These are phyloP conservation scores for Austrofundulus limnaeus DNA, from an alignment of 2,113 vertebrate species.

Conservation along the genomic window DNA sequence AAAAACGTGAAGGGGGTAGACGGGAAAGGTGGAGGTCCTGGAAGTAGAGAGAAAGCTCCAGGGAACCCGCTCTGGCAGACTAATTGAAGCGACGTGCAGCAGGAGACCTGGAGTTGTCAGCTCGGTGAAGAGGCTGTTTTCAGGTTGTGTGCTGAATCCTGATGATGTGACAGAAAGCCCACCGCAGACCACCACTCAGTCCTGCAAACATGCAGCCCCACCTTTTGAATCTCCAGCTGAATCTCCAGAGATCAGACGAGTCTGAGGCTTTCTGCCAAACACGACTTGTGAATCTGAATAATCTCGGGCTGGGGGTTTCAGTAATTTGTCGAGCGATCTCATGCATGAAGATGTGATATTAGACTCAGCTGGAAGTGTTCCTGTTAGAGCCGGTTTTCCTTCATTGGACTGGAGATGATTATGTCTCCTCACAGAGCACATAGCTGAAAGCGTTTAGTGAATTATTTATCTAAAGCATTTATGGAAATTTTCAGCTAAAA, in stretches of 20 bases:
- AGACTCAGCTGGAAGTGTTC: slow-evolving; percentile 32
- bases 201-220: slow-evolving; percentile 9
- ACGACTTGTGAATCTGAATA: slow-evolving; percentile 38
- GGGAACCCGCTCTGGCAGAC: slow-evolving; percentile 71
- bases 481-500: slow-evolving; percentile 62
- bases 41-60: slow-evolving; percentile 42
- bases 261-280: slow-evolving; percentile 39
- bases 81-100: slow-evolving; percentile 78
- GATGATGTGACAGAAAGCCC: slow-evolving; percentile 64
- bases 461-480: slow-evolving; percentile 74
- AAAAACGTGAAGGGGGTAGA: slow-evolving; percentile 20
- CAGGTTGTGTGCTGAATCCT: slow-evolving; percentile 74
- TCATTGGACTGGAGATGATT: slow-evolving; percentile 49
- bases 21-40: slow-evolving; percentile 34
- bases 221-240: background rate
- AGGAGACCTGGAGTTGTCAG: slow-evolving; percentile 68
- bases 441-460: slow-evolving; percentile 68
- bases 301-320: slow-evolving; percentile 24
- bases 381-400: slow-evolving; percentile 39
- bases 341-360: slow-evolving; percentile 62
- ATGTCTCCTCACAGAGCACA: slow-evolving; percentile 60
- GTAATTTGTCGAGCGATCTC: slow-evolving; percentile 39
- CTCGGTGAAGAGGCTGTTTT: slow-evolving; percentile 74
- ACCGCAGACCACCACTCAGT: slow-evolving; percentile 11
- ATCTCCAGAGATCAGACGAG: slow-evolving; percentile 40